Evolutionary conservation across 2,797 vertebrate genomes (phyloP).

Genomic region (Tokudaia muenninki): DNA sequence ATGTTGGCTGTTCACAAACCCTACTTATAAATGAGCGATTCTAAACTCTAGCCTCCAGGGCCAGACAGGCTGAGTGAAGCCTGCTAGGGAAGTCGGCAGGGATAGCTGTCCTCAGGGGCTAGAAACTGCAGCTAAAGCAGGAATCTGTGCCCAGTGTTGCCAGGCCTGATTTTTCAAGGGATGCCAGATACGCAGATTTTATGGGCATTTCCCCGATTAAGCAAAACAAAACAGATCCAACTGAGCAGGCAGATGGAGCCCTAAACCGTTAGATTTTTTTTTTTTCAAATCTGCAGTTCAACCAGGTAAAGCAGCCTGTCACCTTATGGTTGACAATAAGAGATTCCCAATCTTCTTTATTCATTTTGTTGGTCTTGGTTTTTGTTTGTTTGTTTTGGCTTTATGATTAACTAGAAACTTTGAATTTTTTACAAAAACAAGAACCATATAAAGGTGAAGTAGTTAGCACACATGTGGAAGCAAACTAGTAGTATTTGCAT

Average conservation of each 20-base stretch:
- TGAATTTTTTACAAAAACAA: slow-evolving; percentile 47
- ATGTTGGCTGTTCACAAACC: slow-evolving; percentile 39
- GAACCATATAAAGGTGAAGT: not conserved
- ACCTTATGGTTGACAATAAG: not conserved
- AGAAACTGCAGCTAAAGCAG: not conserved
- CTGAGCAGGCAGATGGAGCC: not conserved
- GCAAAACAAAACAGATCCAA: not conserved
- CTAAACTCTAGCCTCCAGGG: slow-evolving; percentile 2
- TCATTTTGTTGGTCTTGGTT: not conserved
- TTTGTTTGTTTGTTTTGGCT: not conserved
- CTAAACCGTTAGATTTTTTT: not conserved
- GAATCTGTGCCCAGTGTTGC: not conserved
- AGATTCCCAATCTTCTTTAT: not conserved
- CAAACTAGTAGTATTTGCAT: not conserved
- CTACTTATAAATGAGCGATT: slow-evolving; percentile 22
- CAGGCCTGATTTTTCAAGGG: not conserved
- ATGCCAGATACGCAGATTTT: not conserved
- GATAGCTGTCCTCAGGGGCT: not conserved
- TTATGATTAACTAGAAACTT: slow-evolving; percentile 46
- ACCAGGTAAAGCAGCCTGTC: not conserved
- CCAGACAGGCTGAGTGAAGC: not conserved
- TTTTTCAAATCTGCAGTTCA: slow-evolving; percentile 42
- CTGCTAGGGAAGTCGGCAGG: not conserved
- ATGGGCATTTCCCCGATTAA: slow-evolving; percentile 1
- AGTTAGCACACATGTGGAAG: not conserved